A percentile compares a stretch with the other conserved stretches of the same genome.
Conservation (phyloP, 1,140 invertebrate species). For the Acromyrmex echinatior region DNA sequence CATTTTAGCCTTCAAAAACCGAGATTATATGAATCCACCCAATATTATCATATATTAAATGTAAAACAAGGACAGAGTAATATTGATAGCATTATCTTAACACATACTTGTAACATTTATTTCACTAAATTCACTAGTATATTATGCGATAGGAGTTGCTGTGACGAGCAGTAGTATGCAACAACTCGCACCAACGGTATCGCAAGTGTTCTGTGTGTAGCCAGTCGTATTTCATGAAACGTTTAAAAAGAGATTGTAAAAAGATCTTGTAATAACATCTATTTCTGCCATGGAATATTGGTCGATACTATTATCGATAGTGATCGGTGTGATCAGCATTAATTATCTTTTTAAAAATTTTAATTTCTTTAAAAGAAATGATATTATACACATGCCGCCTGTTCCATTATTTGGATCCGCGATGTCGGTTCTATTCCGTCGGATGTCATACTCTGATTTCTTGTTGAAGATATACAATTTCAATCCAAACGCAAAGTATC, state of each 20-base stretch:
- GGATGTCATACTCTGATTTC: too few relatives aligned
- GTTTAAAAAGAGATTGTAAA: neutral
- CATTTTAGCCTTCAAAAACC: too few relatives aligned
- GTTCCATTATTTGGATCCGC: constrained; percentile 48
- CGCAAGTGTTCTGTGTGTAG: neutral
- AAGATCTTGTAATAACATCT: too few relatives aligned
- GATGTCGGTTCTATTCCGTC: neutral
- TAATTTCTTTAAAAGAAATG: constrained; percentile 45
- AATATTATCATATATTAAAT: too few relatives aligned
- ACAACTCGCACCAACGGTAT: neutral
- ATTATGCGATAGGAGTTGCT: neutral
- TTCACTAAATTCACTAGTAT: neutral
- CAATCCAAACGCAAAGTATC: too few relatives aligned
- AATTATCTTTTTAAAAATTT: neutral
- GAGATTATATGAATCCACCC: too few relatives aligned
- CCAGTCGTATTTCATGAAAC: neutral
- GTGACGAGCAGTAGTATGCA: neutral
- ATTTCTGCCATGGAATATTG: constrained; percentile 5
- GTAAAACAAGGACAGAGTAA: too few relatives aligned
- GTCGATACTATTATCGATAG: constrained; percentile 26
- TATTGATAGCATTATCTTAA: too few relatives aligned
- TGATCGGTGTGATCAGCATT: constrained; percentile 31
- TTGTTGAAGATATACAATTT: neutral
- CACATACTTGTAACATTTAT: neutral
- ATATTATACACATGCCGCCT: constrained; percentile 2